Conservation (phyloP, 1,140 invertebrate species). For the Aphaenogaster ashmeadi region DNA sequence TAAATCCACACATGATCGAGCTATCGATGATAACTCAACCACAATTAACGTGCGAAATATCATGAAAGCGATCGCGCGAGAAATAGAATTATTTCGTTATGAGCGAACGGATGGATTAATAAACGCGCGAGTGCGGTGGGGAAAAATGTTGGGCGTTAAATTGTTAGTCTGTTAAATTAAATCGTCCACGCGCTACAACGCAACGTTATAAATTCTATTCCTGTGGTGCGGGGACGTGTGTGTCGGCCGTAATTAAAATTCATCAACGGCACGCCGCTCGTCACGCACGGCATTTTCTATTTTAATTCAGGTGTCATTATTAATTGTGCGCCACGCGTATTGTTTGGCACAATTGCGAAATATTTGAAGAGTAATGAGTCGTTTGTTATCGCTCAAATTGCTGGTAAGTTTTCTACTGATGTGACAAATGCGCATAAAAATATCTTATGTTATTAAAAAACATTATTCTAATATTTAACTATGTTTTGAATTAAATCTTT, state of each 20-base stretch:
- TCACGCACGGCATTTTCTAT: conserved; percentile 53
- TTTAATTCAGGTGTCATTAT: conserved; percentile 55
- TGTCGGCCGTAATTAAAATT: conserved; percentile 54
- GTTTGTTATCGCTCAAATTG: background rate
- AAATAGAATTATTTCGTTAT: conserved; percentile 63
- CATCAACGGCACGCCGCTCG: conserved; percentile 43
- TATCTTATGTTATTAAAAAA: background rate
- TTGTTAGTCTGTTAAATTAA: conserved; percentile 70
- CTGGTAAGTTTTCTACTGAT: background rate
- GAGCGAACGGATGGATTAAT: conserved; percentile 46
- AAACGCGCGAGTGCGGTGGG: background rate
- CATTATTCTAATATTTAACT: background rate
- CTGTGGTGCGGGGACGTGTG: conserved; percentile 42
- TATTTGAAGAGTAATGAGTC: conserved; percentile 31
- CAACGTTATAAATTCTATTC: conserved; percentile 61
- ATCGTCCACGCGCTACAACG: conserved; percentile 41
- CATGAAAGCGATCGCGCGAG: conserved; percentile 29
- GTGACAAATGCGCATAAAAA: background rate
- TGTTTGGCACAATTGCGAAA: conserved; percentile 40
- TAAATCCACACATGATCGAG: background rate
- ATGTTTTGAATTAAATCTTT: conserved; percentile 19
- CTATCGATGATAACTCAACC: conserved; percentile 34
- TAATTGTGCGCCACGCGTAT: conserved; percentile 25
- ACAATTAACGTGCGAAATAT: conserved; percentile 47
- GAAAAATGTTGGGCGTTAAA: conserved; percentile 57